These are phyloP conservation scores for Idaea aversata DNA, from an alignment of 2,888 invertebrate species.

Conservation along the genomic window DNA sequence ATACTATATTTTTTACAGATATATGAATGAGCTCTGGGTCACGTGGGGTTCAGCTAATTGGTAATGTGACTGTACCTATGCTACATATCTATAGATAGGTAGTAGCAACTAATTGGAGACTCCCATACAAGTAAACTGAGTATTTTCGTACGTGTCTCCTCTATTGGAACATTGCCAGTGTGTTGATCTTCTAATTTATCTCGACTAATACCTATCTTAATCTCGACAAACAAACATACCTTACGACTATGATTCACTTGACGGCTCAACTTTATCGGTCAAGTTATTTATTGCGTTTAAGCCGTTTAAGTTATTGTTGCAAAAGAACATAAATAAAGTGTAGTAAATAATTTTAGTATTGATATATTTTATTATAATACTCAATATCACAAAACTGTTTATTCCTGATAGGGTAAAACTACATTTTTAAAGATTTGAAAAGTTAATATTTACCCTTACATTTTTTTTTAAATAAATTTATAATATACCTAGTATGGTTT, in stretches of 20 bases:
- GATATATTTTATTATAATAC: background rate
- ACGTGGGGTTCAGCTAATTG: too few relatives aligned
- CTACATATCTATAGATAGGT: background rate
- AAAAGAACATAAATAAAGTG: constrained; percentile 7
- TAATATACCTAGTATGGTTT: too few relatives aligned
- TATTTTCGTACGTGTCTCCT: constrained; percentile 44
- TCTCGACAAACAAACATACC: constrained; percentile 35
- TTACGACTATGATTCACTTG: constrained; percentile 29
- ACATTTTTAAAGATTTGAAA: too few relatives aligned
- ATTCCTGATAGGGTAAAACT: too few relatives aligned
- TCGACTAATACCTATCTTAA: constrained; percentile 29
- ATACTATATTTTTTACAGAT: too few relatives aligned
- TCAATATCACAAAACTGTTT: too few relatives aligned
- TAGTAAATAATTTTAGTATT: constrained; percentile 3
- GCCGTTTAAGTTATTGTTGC: background rate
- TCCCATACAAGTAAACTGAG: constrained; percentile 8
- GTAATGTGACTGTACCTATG: too few relatives aligned
- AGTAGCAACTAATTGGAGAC: background rate
- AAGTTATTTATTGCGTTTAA: constrained; percentile 1
- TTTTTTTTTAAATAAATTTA: too few relatives aligned
- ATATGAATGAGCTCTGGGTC: too few relatives aligned
- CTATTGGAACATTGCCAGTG: constrained; percentile 55
- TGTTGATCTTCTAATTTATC: constrained; percentile 40
- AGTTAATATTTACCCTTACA: too few relatives aligned
- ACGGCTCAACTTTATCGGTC: background rate